Evolutionary conservation across 2,113 vertebrate species (phyloP), one percentile per base, ranked within the genome.

Genomic region (Cyanocitta stelleri): DNA sequence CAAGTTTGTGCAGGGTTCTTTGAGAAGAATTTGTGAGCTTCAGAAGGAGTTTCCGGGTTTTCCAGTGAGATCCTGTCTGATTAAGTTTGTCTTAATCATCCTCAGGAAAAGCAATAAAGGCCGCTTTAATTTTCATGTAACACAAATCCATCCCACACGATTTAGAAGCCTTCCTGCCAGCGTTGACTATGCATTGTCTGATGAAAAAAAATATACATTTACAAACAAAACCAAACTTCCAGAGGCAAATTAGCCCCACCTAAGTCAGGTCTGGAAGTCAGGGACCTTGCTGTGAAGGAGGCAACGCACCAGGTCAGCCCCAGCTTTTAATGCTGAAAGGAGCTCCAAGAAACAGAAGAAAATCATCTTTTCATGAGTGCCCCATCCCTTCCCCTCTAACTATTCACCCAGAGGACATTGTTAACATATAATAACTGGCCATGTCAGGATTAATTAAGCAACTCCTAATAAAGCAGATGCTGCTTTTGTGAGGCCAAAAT

Each of bases 361-460:
- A 79, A 29, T 26, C 54, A 72, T 80, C 81, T 80, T 86, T 85
- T 49, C 35, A 87, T 4, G 10, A 6, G 1, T 13, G 13, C 35
- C 80, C 58, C 73, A 46, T 68, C 41, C 81, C 62, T 69, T 58
- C 14, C 67, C 48, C 61, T 48, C 52, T 3, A 13, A 33, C 55
- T 3, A 66, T 56, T 95, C 88, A 92, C 76, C 88, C 35, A 1
- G 54, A 88, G 77, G 56, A 82, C 91, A 78, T 88, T 90, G 95
- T 93, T 19, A 33, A 54, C 61, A 12, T 51, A 71, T 79, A 95
- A 96, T 74, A 95, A 96, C 87, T 35, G 88, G 52, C 51, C 89
- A 46, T 52, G 98, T 97, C 98, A 97, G 98, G 98, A 97, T 97
- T 98, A 98, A 98, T 99, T 98, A 99, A 97, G 97, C 97, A 95